Conservation (phyloP, 2,888 invertebrate genomes). For the Limenitis camilla region DNA sequence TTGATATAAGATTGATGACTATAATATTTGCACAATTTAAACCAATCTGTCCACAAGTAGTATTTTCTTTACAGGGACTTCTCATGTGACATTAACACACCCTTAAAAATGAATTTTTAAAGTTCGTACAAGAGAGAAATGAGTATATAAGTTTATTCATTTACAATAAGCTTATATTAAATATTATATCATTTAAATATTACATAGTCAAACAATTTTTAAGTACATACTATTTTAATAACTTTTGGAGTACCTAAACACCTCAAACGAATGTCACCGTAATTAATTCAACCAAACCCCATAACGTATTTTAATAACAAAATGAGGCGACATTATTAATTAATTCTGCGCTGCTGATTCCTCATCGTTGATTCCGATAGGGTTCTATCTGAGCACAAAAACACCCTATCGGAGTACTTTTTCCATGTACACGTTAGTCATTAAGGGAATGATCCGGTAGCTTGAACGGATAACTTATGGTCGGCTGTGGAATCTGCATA, state of each 20-base stretch:
- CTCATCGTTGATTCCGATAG: constrained; percentile 42
- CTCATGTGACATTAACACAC: no score
- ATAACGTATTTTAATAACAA: constrained; percentile 53
- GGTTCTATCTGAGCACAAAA: constrained; percentile 46
- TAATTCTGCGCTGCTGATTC: constrained; percentile 60
- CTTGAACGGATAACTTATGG: constrained; percentile 69
- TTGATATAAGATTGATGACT: constrained; percentile 12
- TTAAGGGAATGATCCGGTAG: constrained; percentile 67
- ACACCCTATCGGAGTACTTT: constrained; percentile 48
- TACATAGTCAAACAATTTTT: no score
- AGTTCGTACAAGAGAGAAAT: no score
- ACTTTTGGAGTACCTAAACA: neutral
- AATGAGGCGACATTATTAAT: constrained; percentile 65
- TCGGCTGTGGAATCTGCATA: constrained; percentile 70
- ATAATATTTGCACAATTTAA: no score
- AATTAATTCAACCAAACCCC: constrained; percentile 42
- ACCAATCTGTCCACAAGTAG: no score
- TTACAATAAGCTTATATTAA: no score
- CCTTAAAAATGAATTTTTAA: no score
- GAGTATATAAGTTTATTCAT: no score
- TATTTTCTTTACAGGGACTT: no score
- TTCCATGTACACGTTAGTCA: constrained; percentile 62
- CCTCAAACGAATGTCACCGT: constrained; percentile 17
- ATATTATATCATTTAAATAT: no score
- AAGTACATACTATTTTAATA: no score